A percentile compares a stretch with the other conserved stretches of the same genome.
These are phyloP conservation scores for Drosophila burlai DNA, from an alignment of 1,140 invertebrate genomes.

Conservation along the genomic window DNA sequence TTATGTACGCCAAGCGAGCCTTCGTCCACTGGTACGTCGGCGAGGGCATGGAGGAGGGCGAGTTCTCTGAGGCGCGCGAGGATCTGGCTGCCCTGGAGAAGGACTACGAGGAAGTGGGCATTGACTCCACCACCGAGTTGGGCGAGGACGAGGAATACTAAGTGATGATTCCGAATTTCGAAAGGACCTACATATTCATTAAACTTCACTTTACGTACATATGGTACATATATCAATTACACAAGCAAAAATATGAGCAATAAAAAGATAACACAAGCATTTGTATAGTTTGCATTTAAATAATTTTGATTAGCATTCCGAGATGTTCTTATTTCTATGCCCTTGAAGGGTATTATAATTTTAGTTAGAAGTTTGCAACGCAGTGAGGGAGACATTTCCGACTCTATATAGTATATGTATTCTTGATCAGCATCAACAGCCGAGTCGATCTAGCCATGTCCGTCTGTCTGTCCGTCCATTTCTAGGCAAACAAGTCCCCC, in stretches of 20 bases:
- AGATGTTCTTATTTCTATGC: neutral
- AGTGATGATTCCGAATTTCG: conserved; percentile 35
- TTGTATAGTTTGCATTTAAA: neutral
- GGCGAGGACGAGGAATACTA: conserved; percentile 91
- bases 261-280: conserved; percentile 26
- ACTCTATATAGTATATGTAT: no score
- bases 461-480: no score
- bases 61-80: conserved; percentile 94
- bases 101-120: conserved; percentile 93
- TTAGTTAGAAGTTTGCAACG: no score
- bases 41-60: conserved; percentile 94
- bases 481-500: no score
- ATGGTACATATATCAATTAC: conserved; percentile 3
- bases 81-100: conserved; percentile 94
- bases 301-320: neutral
- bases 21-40: conserved; percentile 95
- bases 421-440: no score
- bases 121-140: conserved; percentile 90
- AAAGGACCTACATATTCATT: conserved; percentile 1
- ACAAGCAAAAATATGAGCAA: conserved; percentile 9
- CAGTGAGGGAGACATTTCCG: no score
- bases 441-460: no score
- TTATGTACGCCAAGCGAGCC: conserved; percentile 93
- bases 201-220: conserved; percentile 8
- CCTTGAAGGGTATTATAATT: no score